Percentiles rank a stretch among this genome's conserved stretches.
These are phyloP conservation scores for Horisme vitalbata DNA, from an alignment of 2,888 invertebrate genomes.

Conservation along the genomic window DNA sequence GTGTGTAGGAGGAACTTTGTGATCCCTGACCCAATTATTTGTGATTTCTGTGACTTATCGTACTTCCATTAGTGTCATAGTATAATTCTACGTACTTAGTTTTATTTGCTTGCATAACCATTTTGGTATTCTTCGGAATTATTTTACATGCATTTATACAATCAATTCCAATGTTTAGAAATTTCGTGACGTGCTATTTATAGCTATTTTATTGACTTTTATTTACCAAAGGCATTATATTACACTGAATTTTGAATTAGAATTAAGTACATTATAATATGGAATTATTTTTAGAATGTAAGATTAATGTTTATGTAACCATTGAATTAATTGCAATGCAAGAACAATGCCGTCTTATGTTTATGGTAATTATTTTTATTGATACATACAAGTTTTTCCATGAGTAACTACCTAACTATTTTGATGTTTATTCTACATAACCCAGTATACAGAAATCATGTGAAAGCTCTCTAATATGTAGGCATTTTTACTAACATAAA, in stretches of 20 bases:
- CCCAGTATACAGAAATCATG: neutral
- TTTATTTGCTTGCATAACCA: slow-evolving; percentile 8
- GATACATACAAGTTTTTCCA: slow-evolving; percentile 42
- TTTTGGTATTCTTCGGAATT: neutral
- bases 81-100: slow-evolving; percentile 9
- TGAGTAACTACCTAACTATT: slow-evolving; percentile 40
- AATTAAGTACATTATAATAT: slow-evolving; percentile 10
- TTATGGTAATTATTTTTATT: too few species aligned
- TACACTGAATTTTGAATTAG: slow-evolving; percentile 16
- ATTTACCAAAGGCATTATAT: slow-evolving; percentile 29
- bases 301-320: neutral
- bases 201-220: slow-evolving; percentile 17
- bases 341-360: too few species aligned
- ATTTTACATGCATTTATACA: slow-evolving; percentile 18
- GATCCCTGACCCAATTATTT: slow-evolving; percentile 23
- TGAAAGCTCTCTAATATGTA: slow-evolving; percentile 4
- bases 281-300: slow-evolving; percentile 27
- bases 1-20: slow-evolving; percentile 20
- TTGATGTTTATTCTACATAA: neutral
- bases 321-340: too few species aligned
- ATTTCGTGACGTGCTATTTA: slow-evolving; percentile 8
- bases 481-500: slow-evolving; percentile 2
- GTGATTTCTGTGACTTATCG: slow-evolving; percentile 33
- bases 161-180: slow-evolving; percentile 19
- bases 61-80: slow-evolving; percentile 23